A percentile compares a stretch with the other conserved stretches of the same genome.
These are phyloP conservation scores for Procambarus clarkii DNA, from an alignment of 1,140 invertebrate species.

Conservation along the genomic window DNA sequence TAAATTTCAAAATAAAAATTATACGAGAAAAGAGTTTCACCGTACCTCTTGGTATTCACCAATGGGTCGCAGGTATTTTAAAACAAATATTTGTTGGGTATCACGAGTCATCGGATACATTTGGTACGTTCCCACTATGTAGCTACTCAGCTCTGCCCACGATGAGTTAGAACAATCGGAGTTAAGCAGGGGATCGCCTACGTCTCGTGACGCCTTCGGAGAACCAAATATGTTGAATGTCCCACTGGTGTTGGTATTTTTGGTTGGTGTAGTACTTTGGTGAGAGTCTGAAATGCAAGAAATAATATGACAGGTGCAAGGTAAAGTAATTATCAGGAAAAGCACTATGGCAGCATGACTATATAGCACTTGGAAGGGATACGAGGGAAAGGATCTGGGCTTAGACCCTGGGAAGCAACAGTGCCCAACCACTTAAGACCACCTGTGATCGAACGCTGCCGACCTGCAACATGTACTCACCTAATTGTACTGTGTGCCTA, in stretches of 20 bases:
- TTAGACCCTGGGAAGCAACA: too few species aligned
- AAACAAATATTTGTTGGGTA: slow-evolving; percentile 92
- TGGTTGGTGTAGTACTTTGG: slow-evolving; percentile 2
- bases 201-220: slow-evolving; percentile 30
- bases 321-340: too few species aligned
- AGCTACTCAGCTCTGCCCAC: slow-evolving; percentile 92
- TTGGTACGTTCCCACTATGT: slow-evolving; percentile 89
- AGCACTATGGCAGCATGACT: too few species aligned
- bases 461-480: too few species aligned
- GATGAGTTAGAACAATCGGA: slow-evolving; percentile 82
- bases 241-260: slow-evolving; percentile 45
- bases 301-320: too few species aligned
- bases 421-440: too few species aligned
- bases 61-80: slow-evolving; percentile 94
- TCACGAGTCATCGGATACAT: slow-evolving; percentile 90
- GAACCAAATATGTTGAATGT: slow-evolving; percentile 62
- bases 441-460: too few species aligned
- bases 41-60: slow-evolving; percentile 96
- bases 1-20: background rate
- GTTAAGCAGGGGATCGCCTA: slow-evolving; percentile 41
- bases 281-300: slow-evolving; percentile 8
- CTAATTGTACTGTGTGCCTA: too few species aligned
- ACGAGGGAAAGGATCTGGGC: too few species aligned
- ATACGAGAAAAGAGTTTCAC: background rate
- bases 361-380: too few species aligned